A percentile compares a stretch with the other conserved stretches of the same genome.
These are phyloP conservation scores for Acromyrmex echinatior DNA, from an alignment of 1,140 invertebrate species.

Conservation along the genomic window DNA sequence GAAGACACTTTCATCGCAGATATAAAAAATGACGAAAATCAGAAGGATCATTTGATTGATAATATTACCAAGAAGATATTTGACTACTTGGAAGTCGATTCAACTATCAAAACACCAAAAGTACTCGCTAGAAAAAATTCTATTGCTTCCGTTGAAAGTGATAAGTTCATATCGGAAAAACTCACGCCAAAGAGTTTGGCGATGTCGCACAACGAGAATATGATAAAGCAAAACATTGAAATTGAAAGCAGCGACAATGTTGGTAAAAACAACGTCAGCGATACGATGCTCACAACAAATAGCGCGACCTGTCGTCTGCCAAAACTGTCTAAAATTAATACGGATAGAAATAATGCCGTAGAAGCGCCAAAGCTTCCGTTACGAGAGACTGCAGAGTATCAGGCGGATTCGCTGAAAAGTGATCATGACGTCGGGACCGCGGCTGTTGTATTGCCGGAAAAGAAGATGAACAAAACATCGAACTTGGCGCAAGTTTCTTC, in stretches of 20 bases:
- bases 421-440: slow-evolving; percentile 21
- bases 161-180: not conserved
- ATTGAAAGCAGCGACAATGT: slow-evolving; percentile 36
- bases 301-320: slow-evolving; percentile 66
- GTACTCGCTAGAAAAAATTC: not conserved
- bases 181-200: not conserved
- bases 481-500: slow-evolving; percentile 54
- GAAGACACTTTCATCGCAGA: not conserved
- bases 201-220: not conserved
- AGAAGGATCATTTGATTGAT: not conserved
- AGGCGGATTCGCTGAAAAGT: slow-evolving; percentile 63
- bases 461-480: slow-evolving; percentile 59
- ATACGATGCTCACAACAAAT: slow-evolving; percentile 27
- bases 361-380: slow-evolving; percentile 73
- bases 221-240: slow-evolving; percentile 26
- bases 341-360: slow-evolving; percentile 78
- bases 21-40: not conserved
- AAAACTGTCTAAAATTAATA: slow-evolving; percentile 79
- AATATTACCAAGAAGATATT: not conserved
- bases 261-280: slow-evolving; percentile 59
- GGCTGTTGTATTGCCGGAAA: slow-evolving; percentile 52
- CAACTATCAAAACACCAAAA: not conserved
- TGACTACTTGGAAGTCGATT: not conserved
- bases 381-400: slow-evolving; percentile 62
- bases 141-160: not conserved